Base-by-base conservation (phyloP, 2,888 invertebrate genomes). In the Rhimphoctona megacephalus region DNA sequence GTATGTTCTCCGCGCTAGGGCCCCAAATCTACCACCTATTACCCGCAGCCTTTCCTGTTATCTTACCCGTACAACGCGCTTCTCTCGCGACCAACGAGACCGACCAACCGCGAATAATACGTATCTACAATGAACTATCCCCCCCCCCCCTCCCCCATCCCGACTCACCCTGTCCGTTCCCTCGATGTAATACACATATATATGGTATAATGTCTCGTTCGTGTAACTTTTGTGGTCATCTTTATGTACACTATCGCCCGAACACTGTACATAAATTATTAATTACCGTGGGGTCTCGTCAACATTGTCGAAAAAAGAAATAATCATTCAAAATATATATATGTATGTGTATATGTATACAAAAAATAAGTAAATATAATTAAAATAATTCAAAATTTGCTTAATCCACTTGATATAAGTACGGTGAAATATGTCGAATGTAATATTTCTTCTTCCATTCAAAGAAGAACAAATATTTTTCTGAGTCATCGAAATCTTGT, bases 1-100 rank as follows among this genome's bases (percentile, higher is more conserved):
- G 94, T 94, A 94, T 94, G 94, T 94, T 94, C 93, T 89, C 90
- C 89, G 87, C 89, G 83, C 80, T 79, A 85, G 89, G 87, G 89
- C 86, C 81, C 74, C 33, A 89, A 90, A 91, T 90, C 91, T 91
- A 91, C 91, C 92, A 90, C 92, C 93, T 93, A 94, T 93, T 93
- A 93, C 93, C 92, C 93, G 91, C 92, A 94, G 92, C 94, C 92
- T 92, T 93, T 92, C 91, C 91, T 92, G 93, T 93, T 93, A 92
- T 93, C 94, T 94, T 94, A 93, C 92, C 92, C 92, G 92, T 92
- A 93, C 94, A 93, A 92, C 93, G 91, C 90, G 92, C 88, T 85
- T 88, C 88, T 87, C 88, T 85, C 80, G 87, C 87, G 81, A 61
- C 57, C 83, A 86, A 85, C 81, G 76, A 69, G 85, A 85, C 83